Percentiles rank a stretch among this genome's conserved stretches.
Conservation (phyloP, 2,888 invertebrate species). For the Gryllus longicercus region DNA sequence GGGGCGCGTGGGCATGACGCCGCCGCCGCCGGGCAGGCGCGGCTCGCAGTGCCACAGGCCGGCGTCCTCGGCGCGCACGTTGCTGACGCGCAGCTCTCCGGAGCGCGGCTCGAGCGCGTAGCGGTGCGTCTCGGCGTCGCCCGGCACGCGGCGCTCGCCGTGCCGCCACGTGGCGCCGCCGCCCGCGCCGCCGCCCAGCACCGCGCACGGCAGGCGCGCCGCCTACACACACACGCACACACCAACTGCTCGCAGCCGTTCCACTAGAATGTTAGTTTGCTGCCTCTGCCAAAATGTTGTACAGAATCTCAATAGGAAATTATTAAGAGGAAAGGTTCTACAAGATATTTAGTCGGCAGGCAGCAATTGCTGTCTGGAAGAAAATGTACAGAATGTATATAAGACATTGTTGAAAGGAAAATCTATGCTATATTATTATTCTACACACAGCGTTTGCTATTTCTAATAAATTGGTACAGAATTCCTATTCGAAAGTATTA, state of each 20-base stretch:
- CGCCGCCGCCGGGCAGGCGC: not conserved
- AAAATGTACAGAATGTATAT: too few relatives aligned
- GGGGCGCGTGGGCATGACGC: not conserved
- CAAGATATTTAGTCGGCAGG: too few relatives aligned
- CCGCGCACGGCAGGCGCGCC: conserved; percentile 20
- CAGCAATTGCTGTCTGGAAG: too few relatives aligned
- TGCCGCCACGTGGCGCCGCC: conserved; percentile 21
- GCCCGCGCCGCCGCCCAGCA: not conserved
- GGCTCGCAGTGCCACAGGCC: conserved; percentile 25
- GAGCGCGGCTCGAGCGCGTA: conserved; percentile 11
- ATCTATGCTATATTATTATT: too few relatives aligned
- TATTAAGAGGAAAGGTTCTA: too few relatives aligned
- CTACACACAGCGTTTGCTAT: too few relatives aligned
- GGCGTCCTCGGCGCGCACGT: conserved; percentile 19
- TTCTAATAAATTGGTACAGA: too few relatives aligned
- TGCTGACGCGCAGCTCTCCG: conserved; percentile 20
- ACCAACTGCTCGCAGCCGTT: not conserved
- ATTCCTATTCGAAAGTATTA: too few relatives aligned
- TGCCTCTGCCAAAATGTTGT: too few relatives aligned
- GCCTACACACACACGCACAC: not conserved
- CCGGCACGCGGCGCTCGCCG: not conserved
- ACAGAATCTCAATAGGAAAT: too few relatives aligned
- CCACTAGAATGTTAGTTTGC: too few relatives aligned
- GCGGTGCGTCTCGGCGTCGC: conserved; percentile 11
- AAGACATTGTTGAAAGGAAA: too few relatives aligned